These are phyloP conservation scores for Protonemura montana DNA, from an alignment of 2,888 invertebrate genomes.

Conservation along the genomic window DNA sequence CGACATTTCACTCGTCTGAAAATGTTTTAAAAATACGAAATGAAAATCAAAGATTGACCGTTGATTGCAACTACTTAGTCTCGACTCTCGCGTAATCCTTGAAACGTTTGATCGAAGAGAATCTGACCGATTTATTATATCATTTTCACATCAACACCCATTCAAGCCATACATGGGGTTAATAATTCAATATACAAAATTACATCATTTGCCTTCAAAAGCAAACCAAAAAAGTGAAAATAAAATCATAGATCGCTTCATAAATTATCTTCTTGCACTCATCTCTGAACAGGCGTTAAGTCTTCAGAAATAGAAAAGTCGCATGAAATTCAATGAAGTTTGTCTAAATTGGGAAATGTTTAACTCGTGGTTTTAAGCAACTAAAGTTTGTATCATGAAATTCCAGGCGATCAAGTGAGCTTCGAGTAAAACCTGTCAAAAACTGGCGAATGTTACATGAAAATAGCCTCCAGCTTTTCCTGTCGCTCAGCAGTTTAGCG, in stretches of 20 bases:
- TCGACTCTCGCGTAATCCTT: not conserved
- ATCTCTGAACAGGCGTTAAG: not conserved
- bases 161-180: too few species aligned
- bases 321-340: not conserved
- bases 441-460: not conserved
- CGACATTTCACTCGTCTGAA: slow-evolving; percentile 36
- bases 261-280: not conserved
- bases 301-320: slow-evolving; percentile 28
- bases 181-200: not conserved
- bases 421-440: slow-evolving; percentile 37
- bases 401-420: not conserved
- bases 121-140: not conserved
- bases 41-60: slow-evolving; percentile 1
- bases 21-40: slow-evolving; percentile 14
- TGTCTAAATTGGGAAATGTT: not conserved
- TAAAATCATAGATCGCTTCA: not conserved
- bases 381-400: not conserved
- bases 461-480: slow-evolving; percentile 15
- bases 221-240: not conserved
- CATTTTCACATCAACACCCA: not conserved
- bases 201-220: not conserved
- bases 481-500: slow-evolving; percentile 9
- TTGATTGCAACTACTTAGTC: not conserved
- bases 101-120: not conserved
- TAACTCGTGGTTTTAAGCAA: not conserved